phyloP scores from a whole-genome alignment of 35 echinoderm and acorn worm genomes.

The Holothuria glaberrima region DNA sequence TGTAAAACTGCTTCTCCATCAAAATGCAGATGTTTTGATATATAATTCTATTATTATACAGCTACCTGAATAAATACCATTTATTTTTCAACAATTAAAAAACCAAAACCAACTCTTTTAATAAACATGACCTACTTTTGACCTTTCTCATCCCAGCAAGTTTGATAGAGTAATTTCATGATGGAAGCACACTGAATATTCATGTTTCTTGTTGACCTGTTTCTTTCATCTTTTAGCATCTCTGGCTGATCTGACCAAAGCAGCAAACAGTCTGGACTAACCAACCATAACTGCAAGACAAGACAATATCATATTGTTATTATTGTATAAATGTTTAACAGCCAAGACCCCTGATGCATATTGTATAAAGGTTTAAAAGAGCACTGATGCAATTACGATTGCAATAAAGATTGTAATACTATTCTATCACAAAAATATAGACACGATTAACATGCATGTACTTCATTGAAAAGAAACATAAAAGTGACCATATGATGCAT shows the following conservation, averaged over 20 bases:
- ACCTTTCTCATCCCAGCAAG: constrained; percentile 30
- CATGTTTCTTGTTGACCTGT: neutral
- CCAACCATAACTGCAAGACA: constrained; percentile 2
- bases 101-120: too few relatives aligned
- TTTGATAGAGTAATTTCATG: constrained; percentile 39
- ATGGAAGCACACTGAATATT: constrained; percentile 21
- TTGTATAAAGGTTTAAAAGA: too few relatives aligned
- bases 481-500: neutral
- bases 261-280: constrained; percentile 14
- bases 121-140: neutral
- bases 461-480: neutral
- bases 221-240: neutral
- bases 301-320: too few relatives aligned
- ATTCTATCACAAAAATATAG: neutral
- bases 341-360: too few relatives aligned
- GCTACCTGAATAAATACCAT: too few relatives aligned
- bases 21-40: too few relatives aligned
- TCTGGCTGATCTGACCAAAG: neutral
- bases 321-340: too few relatives aligned
- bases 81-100: too few relatives aligned
- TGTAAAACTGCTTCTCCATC: too few relatives aligned
- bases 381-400: too few relatives aligned
- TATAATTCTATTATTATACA: too few relatives aligned
- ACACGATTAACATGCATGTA: neutral
- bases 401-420: neutral